phyloP scores from a whole-genome alignment of 2,797 vertebrate genomes.

The Lacerta viridis region DNA sequence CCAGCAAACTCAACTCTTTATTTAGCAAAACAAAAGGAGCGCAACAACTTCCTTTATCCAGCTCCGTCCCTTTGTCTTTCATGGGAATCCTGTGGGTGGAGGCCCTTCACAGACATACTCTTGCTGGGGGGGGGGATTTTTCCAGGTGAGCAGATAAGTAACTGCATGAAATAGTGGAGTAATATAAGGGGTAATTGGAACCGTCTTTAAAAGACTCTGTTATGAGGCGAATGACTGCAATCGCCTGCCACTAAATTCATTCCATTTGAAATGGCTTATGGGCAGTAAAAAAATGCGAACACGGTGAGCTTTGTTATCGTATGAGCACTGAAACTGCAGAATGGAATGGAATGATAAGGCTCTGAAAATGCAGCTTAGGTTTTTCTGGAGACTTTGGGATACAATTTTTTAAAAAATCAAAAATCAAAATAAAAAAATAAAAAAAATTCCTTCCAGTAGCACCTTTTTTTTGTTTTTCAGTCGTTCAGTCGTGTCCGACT shows the following conservation, averaged over 20 bases:
- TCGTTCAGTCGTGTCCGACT: too few relatives aligned
- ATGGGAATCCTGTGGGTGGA: neutral
- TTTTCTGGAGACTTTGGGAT: neutral
- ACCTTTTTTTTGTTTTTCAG: too few relatives aligned
- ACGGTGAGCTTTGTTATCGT: neutral
- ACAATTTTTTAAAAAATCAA: neutral
- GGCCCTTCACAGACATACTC: neutral
- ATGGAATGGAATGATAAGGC: neutral
- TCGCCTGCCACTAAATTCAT: constrained; percentile 27
- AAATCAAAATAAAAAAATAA: too few relatives aligned
- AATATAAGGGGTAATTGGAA: neutral
- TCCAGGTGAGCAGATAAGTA: neutral
- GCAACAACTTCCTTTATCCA: too few relatives aligned
- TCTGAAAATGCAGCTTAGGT: neutral
- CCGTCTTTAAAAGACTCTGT: constrained; percentile 15
- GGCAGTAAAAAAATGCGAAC: neutral
- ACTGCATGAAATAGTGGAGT: constrained; percentile 4
- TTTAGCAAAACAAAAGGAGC: too few relatives aligned
- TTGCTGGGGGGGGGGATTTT: neutral
- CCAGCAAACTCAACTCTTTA: too few relatives aligned
- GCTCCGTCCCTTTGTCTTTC: neutral
- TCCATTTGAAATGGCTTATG: constrained; percentile 3
- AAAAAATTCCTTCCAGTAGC: too few relatives aligned
- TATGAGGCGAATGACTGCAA: constrained; percentile 30
- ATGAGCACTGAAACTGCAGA: constrained; percentile 3